Percentiles rank a stretch among this genome's conserved stretches.
Evolutionary conservation across 2,888 invertebrate genomes (phyloP).

Genomic region (Osedax frankpressi): DNA sequence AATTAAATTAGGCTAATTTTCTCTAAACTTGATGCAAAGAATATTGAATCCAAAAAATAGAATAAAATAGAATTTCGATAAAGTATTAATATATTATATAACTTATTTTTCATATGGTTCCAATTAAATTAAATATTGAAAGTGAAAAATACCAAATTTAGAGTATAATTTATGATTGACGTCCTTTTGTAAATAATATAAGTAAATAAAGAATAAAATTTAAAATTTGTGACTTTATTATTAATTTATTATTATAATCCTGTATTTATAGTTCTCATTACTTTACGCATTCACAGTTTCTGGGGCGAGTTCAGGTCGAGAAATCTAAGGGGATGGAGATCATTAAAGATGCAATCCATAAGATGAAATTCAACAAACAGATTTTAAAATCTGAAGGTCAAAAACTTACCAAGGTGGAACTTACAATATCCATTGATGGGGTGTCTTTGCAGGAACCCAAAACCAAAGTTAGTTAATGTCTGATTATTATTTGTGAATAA

Average conservation of each 20-base stretch:
- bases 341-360: slow-evolving; percentile 89
- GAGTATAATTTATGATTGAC: too few species aligned
- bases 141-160: too few species aligned
- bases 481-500: not conserved
- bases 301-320: slow-evolving; percentile 80
- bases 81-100: too few species aligned
- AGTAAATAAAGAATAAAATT: not conserved
- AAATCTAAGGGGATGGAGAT: slow-evolving; percentile 94
- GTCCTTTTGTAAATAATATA: not conserved
- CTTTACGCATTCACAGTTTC: slow-evolving; percentile 31
- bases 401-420: slow-evolving; percentile 66
- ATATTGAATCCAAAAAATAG: too few species aligned
- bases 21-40: too few species aligned
- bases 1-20: too few species aligned
- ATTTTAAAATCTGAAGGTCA: slow-evolving; percentile 64
- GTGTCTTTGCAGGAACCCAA: slow-evolving; percentile 74
- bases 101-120: too few species aligned
- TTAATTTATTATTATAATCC: not conserved
- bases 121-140: too few species aligned
- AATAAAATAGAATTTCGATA: too few species aligned
- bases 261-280: not conserved
- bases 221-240: not conserved
- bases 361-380: slow-evolving; percentile 83
- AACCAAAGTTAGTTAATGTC: slow-evolving; percentile 49
- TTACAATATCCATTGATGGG: slow-evolving; percentile 92